Evolutionary conservation across 2,888 invertebrate genomes (phyloP).

Genomic region (Patella depressa): DNA sequence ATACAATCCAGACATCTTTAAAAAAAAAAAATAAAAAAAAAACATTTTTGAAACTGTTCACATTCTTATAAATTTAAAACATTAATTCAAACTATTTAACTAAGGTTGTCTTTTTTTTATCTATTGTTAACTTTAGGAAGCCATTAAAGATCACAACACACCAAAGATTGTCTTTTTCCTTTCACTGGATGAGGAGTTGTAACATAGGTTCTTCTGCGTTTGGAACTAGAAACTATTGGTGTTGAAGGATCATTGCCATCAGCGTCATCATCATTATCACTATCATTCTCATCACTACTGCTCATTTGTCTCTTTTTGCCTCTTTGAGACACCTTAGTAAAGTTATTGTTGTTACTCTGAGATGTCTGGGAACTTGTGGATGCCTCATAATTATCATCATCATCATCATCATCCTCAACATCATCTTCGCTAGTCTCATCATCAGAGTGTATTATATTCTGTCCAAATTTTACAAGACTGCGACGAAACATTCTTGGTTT

Average conservation of each 20-base stretch:
- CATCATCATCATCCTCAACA: neutral
- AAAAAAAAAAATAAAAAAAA: too few species aligned
- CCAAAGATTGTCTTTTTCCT: neutral
- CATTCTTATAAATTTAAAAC: too few species aligned
- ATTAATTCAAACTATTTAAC: too few species aligned
- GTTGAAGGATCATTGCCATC: neutral
- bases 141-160: too few species aligned
- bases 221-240: neutral
- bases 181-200: slow-evolving; percentile 3
- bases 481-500: neutral
- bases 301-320: neutral
- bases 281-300: neutral
- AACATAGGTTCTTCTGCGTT: neutral
- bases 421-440: neutral
- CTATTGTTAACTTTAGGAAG: too few species aligned
- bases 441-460: neutral
- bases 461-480: neutral
- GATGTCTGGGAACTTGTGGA: neutral
- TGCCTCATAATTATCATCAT: neutral
- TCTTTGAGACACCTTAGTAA: neutral
- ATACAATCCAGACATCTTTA: too few species aligned
- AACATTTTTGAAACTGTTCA: too few species aligned
- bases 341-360: neutral
- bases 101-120: too few species aligned
- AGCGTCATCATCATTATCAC: neutral